Percentiles rank a stretch among this genome's conserved stretches.
Evolutionary conservation across 2,888 invertebrate species (phyloP).

Genomic region (Thecocarcelia acutangulata): DNA sequence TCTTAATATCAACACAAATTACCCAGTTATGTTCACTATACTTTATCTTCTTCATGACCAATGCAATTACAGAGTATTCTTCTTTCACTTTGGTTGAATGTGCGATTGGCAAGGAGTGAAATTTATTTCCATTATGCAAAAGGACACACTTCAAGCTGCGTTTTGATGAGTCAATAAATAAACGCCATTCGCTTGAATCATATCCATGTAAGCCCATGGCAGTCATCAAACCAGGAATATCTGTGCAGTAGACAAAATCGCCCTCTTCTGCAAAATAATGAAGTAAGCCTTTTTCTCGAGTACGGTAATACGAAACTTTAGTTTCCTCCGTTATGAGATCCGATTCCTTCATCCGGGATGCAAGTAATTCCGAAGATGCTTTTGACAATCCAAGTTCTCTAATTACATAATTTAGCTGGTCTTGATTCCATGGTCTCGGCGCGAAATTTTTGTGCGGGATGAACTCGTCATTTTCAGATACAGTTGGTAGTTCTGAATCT

Average conservation of each 20-base stretch:
- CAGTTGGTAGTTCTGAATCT: no score
- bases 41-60: neutral
- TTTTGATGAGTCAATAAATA: no score
- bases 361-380: slow-evolving; percentile 2
- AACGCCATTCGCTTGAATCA: no score
- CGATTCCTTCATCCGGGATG: neutral
- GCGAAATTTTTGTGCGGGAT: neutral
- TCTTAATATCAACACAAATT: neutral
- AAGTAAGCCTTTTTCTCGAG: slow-evolving; percentile 4
- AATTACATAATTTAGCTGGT: no score
- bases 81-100: neutral
- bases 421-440: neutral
- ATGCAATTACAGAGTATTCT: slow-evolving; percentile 3
- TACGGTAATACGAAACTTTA: slow-evolving; percentile 14
- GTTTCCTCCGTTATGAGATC: slow-evolving; percentile 14
- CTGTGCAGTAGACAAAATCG: no score
- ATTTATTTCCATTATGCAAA: neutral
- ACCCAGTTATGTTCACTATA: no score
- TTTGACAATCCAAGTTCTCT: slow-evolving; percentile 11
- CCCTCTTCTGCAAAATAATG: no score
- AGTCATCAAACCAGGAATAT: no score
- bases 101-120: neutral
- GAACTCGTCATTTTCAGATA: no score
- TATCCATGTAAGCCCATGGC: no score
- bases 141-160: no score